A percentile compares a stretch with the other conserved stretches of the same genome.
phyloP scores from a whole-genome alignment of 2,797 vertebrate genomes.

The Acipenser oxyrinchus region DNA sequence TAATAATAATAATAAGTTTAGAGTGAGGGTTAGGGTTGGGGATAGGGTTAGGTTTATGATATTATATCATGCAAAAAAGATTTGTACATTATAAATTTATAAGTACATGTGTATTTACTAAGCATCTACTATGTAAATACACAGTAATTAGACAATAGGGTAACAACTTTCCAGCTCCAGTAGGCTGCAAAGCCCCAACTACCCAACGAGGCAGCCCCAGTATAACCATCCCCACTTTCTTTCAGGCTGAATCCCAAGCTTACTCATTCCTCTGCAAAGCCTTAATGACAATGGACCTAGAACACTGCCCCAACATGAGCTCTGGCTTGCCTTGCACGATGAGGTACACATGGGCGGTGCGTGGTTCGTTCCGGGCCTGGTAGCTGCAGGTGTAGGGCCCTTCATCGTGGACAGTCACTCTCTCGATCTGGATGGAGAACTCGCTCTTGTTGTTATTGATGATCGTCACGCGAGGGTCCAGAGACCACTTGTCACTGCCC shows the following conservation, averaged over 20 bases:
- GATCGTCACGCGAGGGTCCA: slow-evolving; percentile 74
- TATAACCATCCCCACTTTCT: neutral
- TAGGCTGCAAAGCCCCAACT: slow-evolving; percentile 11
- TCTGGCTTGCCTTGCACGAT: slow-evolving; percentile 73
- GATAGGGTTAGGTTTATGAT: no score
- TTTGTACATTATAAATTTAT: no score
- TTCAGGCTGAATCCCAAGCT: neutral
- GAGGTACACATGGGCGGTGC: slow-evolving; percentile 80
- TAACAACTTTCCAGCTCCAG: no score
- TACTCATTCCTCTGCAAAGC: neutral
- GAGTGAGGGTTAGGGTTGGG: no score
- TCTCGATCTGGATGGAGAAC: slow-evolving; percentile 79
- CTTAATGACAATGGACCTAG: no score
- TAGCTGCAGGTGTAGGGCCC: slow-evolving; percentile 85
- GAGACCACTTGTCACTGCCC: slow-evolving; percentile 83
- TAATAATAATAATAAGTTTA: no score
- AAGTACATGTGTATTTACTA: no score
- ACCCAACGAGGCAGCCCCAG: slow-evolving; percentile 31
- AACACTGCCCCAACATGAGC: neutral
- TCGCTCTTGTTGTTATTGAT: slow-evolving; percentile 75
- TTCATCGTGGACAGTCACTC: slow-evolving; percentile 74
- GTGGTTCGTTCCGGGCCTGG: slow-evolving; percentile 79
- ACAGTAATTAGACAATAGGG: no score
- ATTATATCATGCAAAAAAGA: no score
- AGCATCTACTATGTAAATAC: no score